These are phyloP conservation scores for Tringa solitaria DNA, from an alignment of 2,113 vertebrate species.

Conservation along the genomic window DNA sequence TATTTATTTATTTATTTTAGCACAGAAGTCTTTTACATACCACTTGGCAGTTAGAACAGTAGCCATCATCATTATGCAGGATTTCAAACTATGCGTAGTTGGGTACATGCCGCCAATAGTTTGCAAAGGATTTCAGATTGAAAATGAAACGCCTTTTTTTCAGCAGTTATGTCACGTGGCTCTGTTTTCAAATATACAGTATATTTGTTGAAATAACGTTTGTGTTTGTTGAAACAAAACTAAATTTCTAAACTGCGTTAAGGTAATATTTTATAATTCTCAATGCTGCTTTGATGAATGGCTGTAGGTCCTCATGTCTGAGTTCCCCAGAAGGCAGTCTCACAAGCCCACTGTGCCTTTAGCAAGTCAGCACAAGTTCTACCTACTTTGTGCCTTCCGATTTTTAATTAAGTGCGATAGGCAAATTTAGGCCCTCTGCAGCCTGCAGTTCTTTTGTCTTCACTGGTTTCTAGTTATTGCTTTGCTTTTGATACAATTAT, in stretches of 20 bases:
- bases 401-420: background rate
- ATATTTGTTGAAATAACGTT: background rate
- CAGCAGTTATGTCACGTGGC: background rate
- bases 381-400: background rate
- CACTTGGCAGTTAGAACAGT: background rate
- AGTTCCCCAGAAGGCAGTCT: background rate
- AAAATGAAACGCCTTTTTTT: background rate
- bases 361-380: background rate
- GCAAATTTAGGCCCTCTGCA: background rate
- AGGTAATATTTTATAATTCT: background rate
- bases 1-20: background rate
- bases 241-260: background rate
- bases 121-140: background rate
- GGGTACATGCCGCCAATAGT: background rate
- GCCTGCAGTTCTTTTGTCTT: background rate
- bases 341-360: background rate
- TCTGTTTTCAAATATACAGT: background rate
- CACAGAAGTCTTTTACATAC: background rate
- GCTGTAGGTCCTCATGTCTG: background rate
- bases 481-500: background rate
- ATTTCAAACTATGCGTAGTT: background rate
- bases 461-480: background rate
- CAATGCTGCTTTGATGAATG: background rate
- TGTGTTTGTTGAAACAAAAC: background rate
- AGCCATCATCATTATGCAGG: rapidly evolving